These are phyloP conservation scores for Brachyptera putata DNA, from an alignment of 2,888 invertebrate genomes.

Conservation along the genomic window DNA sequence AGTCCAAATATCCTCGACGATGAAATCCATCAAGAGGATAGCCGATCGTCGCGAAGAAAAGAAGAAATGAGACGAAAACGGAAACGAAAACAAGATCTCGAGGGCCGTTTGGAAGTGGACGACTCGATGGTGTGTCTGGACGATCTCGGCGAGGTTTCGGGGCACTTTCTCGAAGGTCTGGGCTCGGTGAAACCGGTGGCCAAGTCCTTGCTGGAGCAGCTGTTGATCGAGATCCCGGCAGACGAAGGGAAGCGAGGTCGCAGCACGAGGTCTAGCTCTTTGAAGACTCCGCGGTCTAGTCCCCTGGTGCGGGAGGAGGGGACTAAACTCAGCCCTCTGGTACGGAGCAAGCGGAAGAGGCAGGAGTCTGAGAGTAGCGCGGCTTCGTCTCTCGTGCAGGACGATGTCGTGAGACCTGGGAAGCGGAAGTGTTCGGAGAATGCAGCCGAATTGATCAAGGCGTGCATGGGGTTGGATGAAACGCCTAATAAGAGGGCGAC, in stretches of 20 bases:
- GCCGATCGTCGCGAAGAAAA: constrained; percentile 24
- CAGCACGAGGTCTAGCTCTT: constrained; percentile 39
- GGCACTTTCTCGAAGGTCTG: constrained; percentile 22
- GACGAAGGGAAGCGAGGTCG: constrained; percentile 41
- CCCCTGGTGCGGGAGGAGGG: constrained; percentile 11
- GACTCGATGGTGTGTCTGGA: constrained; percentile 20
- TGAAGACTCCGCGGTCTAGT: constrained; percentile 18
- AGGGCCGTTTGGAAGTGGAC: constrained; percentile 20
- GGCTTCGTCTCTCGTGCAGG: constrained; percentile 47
- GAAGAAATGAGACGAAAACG: constrained; percentile 34
- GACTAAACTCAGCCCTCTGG: constrained; percentile 16
- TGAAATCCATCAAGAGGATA: constrained; percentile 30
- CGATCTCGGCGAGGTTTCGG: constrained; percentile 14
- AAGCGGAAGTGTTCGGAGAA: constrained; percentile 60
- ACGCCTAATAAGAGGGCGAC: constrained; percentile 33
- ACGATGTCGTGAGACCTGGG: constrained; percentile 47
- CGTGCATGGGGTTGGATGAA: constrained; percentile 51
- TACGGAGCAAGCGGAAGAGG: constrained; percentile 60
- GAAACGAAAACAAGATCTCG: constrained; percentile 32
- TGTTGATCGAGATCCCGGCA: constrained; percentile 78
- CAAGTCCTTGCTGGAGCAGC: constrained; percentile 65
- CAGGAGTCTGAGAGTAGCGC: constrained; percentile 69
- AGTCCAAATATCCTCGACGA: constrained; percentile 32
- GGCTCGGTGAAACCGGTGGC: constrained; percentile 20
- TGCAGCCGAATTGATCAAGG: constrained; percentile 56